Conservation (phyloP, 2,113 vertebrate species). For the Leptobrachium leishanense region DNA sequence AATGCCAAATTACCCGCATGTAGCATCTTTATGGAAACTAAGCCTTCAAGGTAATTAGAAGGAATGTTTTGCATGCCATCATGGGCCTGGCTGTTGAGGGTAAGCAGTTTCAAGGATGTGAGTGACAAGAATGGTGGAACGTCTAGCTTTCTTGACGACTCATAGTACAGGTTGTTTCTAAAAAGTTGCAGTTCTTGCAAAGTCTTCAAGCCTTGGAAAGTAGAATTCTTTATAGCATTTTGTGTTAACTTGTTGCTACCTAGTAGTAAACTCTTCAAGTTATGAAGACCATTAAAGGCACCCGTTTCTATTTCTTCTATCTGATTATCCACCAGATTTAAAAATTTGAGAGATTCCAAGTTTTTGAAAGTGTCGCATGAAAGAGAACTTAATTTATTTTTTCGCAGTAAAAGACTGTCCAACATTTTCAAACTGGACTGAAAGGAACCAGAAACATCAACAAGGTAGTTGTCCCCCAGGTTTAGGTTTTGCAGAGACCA, state of each 20-base stretch:
- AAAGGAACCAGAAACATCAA: constrained; percentile 55
- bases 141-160: neutral
- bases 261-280: constrained; percentile 53
- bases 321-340: constrained; percentile 61
- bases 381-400: constrained; percentile 59
- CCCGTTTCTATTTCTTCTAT: constrained; percentile 46
- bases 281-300: constrained; percentile 57
- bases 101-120: constrained; percentile 54
- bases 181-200: constrained; percentile 58
- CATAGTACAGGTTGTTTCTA: constrained; percentile 59
- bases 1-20: constrained; percentile 54
- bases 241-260: constrained; percentile 52
- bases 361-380: constrained; percentile 30
- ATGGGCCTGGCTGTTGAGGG: constrained; percentile 55
- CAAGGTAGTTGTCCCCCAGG: constrained; percentile 58
- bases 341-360: constrained; percentile 48
- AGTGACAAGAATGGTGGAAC: constrained; percentile 60
- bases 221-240: rapidly evolving
- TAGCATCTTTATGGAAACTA: constrained; percentile 61
- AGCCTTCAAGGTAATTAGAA: constrained; percentile 64
- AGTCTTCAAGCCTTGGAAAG: constrained; percentile 59
- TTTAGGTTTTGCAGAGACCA: constrained; percentile 53
- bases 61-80: constrained; percentile 49
- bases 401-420: constrained; percentile 47
- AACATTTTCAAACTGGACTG: constrained; percentile 54